Evolutionary conservation across 2,797 vertebrate genomes (phyloP), one percentile per base, ranked within the genome.

Genomic region (Hydrolagus colliei): DNA sequence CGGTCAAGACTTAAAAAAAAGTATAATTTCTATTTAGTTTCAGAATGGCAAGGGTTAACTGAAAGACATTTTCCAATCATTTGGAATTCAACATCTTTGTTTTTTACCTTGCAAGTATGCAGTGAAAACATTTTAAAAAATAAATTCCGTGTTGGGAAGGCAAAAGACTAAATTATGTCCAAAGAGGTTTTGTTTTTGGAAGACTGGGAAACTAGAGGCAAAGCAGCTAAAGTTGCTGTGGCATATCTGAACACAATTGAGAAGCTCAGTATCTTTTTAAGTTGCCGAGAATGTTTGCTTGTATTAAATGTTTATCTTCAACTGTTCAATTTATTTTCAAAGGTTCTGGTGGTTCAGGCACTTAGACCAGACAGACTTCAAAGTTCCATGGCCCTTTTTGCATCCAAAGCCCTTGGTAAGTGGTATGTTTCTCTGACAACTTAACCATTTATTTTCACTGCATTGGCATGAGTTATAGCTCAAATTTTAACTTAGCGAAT

Each of bases 261-360:
- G 8, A 71, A 35, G 20, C 41, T 41, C 16, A 18, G 11, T 14
- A 6, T n/a, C 32, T 9, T 80, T 68, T 6, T 22, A 35, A 68
- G 27, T 71, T 71, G 14, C 32, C 41, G 32, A 35, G 27, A 71
- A 75, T 11, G 14, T 41, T 32, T 59, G 18, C 22, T 41, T 12
- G 16, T 12, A 22, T 11, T 20, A 22, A 10, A 14, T n/a, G 18
- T 18, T 52, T 9, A 22, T 82, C 62, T 41, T 63, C 65, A 20
- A 62, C 1, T 63, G n/a, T 32, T 86, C 2, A 71, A 79, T 72
- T 85, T 63, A 77, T 91, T 91, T 88, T 88, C 89, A 79, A 88
- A 99, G 97, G 92, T 99, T 18, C 92, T 98, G 88, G 91, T 98
- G 87, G 94, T 98, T 73, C 97, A 99, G 88, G 94, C 96, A 12